phyloP scores from a whole-genome alignment of 2,113 vertebrate genomes.

The Asarcornis scutulata region DNA sequence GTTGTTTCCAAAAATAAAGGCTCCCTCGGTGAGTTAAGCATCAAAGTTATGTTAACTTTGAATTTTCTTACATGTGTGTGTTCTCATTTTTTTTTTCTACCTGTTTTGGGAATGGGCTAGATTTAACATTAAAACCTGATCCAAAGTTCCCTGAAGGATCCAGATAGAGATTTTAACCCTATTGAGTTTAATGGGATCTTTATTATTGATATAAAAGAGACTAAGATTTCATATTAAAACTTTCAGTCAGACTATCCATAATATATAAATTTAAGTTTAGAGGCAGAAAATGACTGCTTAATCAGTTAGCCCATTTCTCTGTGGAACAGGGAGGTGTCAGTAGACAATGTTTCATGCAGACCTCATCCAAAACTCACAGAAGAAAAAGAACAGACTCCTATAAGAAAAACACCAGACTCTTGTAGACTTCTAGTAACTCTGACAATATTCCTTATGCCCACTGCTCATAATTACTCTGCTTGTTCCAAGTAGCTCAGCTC shows the following conservation, averaged over 20 bases:
- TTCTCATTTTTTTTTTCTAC: not conserved
- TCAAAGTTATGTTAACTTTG: slow-evolving; percentile 15
- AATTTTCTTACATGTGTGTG: not conserved
- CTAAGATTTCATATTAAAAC: slow-evolving; percentile 10
- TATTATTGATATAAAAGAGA: slow-evolving; percentile 5
- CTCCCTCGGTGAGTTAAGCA: slow-evolving; percentile 10
- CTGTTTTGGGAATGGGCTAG: not conserved
- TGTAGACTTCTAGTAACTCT: not conserved
- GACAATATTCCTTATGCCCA: not conserved
- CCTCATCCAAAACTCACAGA: not conserved
- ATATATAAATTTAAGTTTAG: slow-evolving; percentile 24
- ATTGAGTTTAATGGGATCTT: slow-evolving; percentile 6
- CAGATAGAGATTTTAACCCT: slow-evolving; percentile 7
- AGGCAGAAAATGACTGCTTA: slow-evolving; percentile 32
- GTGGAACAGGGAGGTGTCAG: not conserved
- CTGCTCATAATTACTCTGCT: not conserved
- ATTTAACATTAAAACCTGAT: slow-evolving; percentile 39
- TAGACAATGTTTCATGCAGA: not conserved
- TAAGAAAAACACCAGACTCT: not conserved
- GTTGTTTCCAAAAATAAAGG: slow-evolving; percentile 38
- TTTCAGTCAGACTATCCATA: slow-evolving; percentile 42
- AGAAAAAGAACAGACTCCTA: not conserved
- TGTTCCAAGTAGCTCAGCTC: not conserved
- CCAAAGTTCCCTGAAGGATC: slow-evolving; percentile 13
- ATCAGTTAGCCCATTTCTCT: not conserved